These are phyloP conservation scores for Anguilla japonica DNA, from an alignment of 2,113 vertebrate genomes.

Conservation along the genomic window DNA sequence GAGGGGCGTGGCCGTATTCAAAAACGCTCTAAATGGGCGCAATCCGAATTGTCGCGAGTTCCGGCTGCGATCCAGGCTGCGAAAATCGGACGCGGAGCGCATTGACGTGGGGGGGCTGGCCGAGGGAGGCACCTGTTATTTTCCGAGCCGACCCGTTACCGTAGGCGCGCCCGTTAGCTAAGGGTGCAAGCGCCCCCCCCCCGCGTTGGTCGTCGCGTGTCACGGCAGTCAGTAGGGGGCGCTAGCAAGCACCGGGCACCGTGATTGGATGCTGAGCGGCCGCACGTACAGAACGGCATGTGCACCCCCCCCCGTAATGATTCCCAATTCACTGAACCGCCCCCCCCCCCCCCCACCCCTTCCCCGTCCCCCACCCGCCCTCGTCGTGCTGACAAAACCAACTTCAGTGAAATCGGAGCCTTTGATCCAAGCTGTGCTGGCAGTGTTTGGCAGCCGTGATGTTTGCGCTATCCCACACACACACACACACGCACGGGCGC, in stretches of 20 bases:
- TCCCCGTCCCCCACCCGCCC: not conserved
- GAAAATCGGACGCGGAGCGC: not conserved
- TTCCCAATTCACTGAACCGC: not conserved
- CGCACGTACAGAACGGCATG: not conserved
- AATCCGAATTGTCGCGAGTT: not conserved
- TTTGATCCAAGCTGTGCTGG: slow-evolving; percentile 47
- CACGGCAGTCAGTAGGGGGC: not conserved
- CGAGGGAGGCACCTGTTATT: too few species aligned
- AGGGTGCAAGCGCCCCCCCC: too few species aligned
- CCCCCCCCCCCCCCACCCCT: too few species aligned
- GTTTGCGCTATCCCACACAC: slow-evolving; percentile 16
- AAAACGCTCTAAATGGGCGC: too few species aligned
- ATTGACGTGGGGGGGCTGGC: too few species aligned
- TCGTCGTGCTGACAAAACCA: not conserved
- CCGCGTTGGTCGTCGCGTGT: not conserved
- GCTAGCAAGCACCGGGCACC: not conserved
- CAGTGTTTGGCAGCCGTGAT: slow-evolving; percentile 34
- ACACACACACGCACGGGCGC: not conserved
- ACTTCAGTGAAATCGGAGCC: slow-evolving; percentile 51
- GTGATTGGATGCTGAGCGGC: not conserved
- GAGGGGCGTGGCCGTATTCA: too few species aligned
- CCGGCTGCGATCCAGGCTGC: not conserved
- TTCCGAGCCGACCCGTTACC: too few species aligned
- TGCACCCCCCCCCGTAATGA: not conserved
- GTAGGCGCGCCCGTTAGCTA: too few species aligned